Evolutionary conservation across 2,888 invertebrate genomes (phyloP), one percentile per base, ranked within the genome.

Genomic region (Apoda limacodes): DNA sequence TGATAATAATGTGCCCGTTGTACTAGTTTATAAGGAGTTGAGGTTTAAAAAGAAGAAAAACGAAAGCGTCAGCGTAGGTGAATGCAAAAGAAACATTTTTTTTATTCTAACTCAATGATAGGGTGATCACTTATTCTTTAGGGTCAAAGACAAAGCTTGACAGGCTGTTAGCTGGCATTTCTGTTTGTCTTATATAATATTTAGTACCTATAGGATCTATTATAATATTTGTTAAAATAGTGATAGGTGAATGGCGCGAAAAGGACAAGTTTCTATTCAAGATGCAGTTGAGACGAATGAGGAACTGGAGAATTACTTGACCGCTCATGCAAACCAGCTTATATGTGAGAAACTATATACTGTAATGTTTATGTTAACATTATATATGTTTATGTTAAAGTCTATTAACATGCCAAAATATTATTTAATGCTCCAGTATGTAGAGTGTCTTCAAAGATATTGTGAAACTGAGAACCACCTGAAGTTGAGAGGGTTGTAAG

Each of bases 211-310:
- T n/a, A n/a, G n/a, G n/a, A n/a, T n/a, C n/a, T n/a, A n/a, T n/a
- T n/a, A n/a, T n/a, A n/a, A n/a, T n/a, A n/a, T n/a, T n/a, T n/a
- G n/a, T n/a, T n/a, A n/a, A n/a, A n/a, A n/a, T n/a, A n/a, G n/a
- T n/a, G n/a, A n/a, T n/a, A n/a, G n/a, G n/a, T n/a, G n/a, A n/a
- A 74, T 80, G 78, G 78, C 78, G 6, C 70, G 78, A 4, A 80
- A 80, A 40, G 62, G 58, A 39, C 68, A 60, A 43, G 58, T 66
- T 37, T 52, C 66, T 0, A 72, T 80, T 13, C 80, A 80, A 43
- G 75, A 76, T 0, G 48, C 34, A 0, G 22, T 76, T 0, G 72
- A 72, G 9, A 69, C 32, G 0, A 56, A 76, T 19, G 76, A 74
- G 2, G 78, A 78, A 1, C 71, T 70, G 22, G 55, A 55, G 12